These are phyloP conservation scores for Adelognathus sp. DNA, from an alignment of 2,888 invertebrate genomes.

Conservation along the genomic window DNA sequence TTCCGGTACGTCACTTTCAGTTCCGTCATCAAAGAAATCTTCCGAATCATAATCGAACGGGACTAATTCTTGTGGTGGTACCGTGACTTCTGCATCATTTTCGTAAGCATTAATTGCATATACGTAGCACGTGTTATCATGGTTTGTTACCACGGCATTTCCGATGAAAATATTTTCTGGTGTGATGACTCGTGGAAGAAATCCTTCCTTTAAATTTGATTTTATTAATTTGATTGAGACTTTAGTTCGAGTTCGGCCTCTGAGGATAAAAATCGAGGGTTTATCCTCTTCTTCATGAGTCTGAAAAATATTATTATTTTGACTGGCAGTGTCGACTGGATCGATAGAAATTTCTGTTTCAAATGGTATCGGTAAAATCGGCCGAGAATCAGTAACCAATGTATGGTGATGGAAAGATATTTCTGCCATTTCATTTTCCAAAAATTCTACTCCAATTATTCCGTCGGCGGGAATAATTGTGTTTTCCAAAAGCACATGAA, in stretches of 20 bases:
- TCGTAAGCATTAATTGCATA: slow-evolving; percentile 33
- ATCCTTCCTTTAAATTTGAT: not conserved
- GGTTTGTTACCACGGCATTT: slow-evolving; percentile 26
- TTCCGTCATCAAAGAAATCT: not conserved
- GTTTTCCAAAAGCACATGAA: slow-evolving; percentile 34
- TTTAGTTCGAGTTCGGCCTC: too few species aligned
- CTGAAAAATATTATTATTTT: too few species aligned
- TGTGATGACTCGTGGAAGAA: slow-evolving; percentile 6
- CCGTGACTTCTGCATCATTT: slow-evolving; percentile 11
- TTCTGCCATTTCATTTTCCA: slow-evolving; percentile 3
- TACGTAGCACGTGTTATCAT: slow-evolving; percentile 16
- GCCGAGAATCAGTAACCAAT: too few species aligned
- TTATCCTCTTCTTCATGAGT: too few species aligned
- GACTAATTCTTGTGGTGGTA: slow-evolving; percentile 11
- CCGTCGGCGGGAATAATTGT: slow-evolving; percentile 18
- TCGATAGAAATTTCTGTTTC: too few species aligned
- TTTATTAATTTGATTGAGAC: not conserved
- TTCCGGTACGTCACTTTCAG: not conserved
- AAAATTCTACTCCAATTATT: slow-evolving; percentile 25
- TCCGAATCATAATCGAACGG: slow-evolving; percentile 24
- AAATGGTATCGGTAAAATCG: too few species aligned
- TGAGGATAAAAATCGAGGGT: too few species aligned
- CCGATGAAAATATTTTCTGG: slow-evolving; percentile 25
- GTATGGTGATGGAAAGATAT: too few species aligned
- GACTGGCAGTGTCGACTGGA: too few species aligned